These are phyloP conservation scores for Pantherophis vulpinus DNA, from an alignment of 2,797 vertebrate species.

Conservation along the genomic window DNA sequence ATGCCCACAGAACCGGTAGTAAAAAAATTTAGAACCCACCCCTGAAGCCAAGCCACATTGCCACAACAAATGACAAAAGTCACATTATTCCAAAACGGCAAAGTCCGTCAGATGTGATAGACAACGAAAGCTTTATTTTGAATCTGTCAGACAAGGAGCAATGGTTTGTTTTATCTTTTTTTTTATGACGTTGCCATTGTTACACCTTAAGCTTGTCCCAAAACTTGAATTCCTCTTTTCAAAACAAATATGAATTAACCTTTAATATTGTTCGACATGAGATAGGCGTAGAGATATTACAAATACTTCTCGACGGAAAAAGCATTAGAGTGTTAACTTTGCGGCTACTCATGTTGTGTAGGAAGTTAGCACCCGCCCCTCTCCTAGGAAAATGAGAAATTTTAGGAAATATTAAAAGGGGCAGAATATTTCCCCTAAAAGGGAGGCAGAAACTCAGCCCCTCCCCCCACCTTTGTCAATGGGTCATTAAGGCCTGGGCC, in stretches of 20 bases:
- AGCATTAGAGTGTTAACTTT: background rate
- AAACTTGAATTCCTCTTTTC: background rate
- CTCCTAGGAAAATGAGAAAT: no score
- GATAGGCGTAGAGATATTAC: background rate
- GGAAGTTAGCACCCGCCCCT: no score
- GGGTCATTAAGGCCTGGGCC: no score
- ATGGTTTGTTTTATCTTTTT: background rate
- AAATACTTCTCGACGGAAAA: background rate
- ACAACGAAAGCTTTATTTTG: conserved; percentile 12
- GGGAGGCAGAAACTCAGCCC: no score
- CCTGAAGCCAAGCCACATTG: no score
- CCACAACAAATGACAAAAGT: background rate
- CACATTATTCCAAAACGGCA: conserved; percentile 25
- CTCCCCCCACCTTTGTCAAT: no score
- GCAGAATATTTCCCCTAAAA: no score
- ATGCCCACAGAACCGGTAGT: no score
- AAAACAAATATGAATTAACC: background rate
- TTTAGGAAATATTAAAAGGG: no score
- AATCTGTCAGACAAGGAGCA: background rate
- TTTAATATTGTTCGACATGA: background rate
- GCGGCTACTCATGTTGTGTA: background rate
- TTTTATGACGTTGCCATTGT: background rate
- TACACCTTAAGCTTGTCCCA: background rate
- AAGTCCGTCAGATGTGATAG: conserved; percentile 1
- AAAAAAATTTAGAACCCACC: no score